Evolutionary conservation across 1,140 invertebrate genomes (phyloP), one percentile per base, ranked within the genome.

Genomic region (Idris sp.): DNA sequence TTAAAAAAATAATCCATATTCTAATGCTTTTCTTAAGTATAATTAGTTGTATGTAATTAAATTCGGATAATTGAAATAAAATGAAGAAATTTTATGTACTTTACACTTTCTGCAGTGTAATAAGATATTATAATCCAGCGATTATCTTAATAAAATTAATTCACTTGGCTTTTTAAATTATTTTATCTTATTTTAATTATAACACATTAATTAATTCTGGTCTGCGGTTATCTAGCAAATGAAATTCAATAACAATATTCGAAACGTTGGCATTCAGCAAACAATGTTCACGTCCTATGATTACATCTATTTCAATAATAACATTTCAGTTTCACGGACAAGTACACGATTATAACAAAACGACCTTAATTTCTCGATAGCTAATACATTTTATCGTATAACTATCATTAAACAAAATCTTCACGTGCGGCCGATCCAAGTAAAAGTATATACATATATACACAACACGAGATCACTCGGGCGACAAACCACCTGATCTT

Each of bases 351-450:
- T 59, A 51, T 51, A 51, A 51, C 11, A 9, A 31, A 49, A 44
- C 48, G 61, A 38, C 31, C 51, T 46, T 56, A 56, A 67, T 58
- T 58, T 31, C 26, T 19, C 18, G 41, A 44, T 49, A 67, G 49
- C 41, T 49, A 49, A 38, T 41, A 56, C 62, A 25, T n/a, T 30
- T 67, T 49, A 58, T 41, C 33, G 35, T n/a, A n/a, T n/a, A 41
- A 11, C 26, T 54, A 58, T 54, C 49, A 36, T 58, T 35, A 4
- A 28, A n/a, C 18, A 18, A 67, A 58, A 67, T 67, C 46, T 51
- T 54, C 33, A 6, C 22, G 6, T 22, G 35, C 2, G n/a, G 11
- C 10, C 48, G 26, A 4, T 22, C 43, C 8, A 49, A 48, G 62
- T 67, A 67, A 67, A 56, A 67, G 62, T 56, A 54, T n/a, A n/a